phyloP scores from a whole-genome alignment of 2,888 invertebrate genomes.

The Onthophagus sagittarius region DNA sequence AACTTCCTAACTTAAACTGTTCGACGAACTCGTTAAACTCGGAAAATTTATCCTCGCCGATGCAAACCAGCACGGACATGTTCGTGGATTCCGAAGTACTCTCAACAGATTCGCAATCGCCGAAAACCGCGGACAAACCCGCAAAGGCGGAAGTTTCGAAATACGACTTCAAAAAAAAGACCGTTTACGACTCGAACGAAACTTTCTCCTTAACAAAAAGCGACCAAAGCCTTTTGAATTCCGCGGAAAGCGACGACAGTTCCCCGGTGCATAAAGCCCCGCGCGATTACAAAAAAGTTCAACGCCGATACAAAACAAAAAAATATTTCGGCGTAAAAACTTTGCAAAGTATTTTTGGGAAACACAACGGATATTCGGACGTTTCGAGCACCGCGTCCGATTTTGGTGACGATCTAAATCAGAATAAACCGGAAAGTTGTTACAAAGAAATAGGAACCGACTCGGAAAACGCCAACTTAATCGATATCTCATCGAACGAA shows the following conservation, averaged over 20 bases:
- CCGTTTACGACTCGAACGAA: conserved; percentile 41
- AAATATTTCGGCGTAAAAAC: conserved; percentile 53
- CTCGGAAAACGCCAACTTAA: conserved; percentile 2
- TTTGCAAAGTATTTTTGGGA: conserved; percentile 47
- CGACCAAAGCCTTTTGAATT: conserved; percentile 47
- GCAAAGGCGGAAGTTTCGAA: conserved; percentile 32
- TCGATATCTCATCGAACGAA: conserved; percentile 9
- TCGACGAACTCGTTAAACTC: conserved; percentile 49
- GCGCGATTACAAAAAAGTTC: conserved; percentile 49
- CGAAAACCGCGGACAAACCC: conserved; percentile 37
- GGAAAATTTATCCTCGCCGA: conserved; percentile 50
- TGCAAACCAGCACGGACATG: conserved; percentile 51
- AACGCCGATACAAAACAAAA: conserved; percentile 50
- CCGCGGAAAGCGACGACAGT: conserved; percentile 48
- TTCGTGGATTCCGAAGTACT: conserved; percentile 48
- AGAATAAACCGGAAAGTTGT: conserved; percentile 17
- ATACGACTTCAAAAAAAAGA: conserved; percentile 32
- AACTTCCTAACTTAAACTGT: conserved; percentile 42
- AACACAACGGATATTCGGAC: conserved; percentile 48
- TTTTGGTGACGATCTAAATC: conserved; percentile 37
- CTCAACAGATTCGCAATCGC: conserved; percentile 49
- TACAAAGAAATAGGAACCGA: conserved; percentile 18
- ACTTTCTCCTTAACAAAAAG: conserved; percentile 46
- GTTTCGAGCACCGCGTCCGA: conserved; percentile 48
- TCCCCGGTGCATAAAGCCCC: conserved; percentile 56